Evolutionary conservation across 2,888 invertebrate species (phyloP).

Genomic region (Rhodophaea formosa): DNA sequence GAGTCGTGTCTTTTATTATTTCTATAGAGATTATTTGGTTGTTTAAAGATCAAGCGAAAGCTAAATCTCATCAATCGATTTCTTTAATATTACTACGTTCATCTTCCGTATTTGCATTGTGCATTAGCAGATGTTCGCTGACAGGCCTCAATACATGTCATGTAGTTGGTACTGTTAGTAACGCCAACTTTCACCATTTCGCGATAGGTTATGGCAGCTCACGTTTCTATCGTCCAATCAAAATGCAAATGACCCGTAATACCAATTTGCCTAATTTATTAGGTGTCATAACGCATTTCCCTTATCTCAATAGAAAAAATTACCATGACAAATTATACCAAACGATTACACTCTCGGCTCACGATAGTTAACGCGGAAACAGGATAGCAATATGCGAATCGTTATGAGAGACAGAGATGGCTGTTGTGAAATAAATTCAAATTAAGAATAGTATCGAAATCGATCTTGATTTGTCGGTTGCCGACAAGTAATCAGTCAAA

Average conservation of each 20-base stretch:
- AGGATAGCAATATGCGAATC: constrained; percentile 27
- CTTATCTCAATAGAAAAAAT: constrained; percentile 58
- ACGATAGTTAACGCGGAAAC: constrained; percentile 37
- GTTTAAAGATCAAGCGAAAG: constrained; percentile 8
- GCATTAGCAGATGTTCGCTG: constrained; percentile 8
- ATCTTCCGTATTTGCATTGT: constrained; percentile 13
- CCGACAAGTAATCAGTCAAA: constrained; percentile 73
- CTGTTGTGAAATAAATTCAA: constrained; percentile 46
- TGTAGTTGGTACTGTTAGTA: not conserved
- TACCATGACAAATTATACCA: constrained; percentile 66
- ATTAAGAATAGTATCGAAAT: constrained; percentile 70
- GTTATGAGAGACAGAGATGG: constrained; percentile 35
- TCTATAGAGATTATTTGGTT: no score
- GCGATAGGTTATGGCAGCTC: not conserved
- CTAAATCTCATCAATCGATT: not conserved
- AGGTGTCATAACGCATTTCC: constrained; percentile 62
- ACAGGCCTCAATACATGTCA: constrained; percentile 7
- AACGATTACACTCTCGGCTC: constrained; percentile 40
- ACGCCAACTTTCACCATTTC: constrained; percentile 10
- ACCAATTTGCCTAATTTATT: constrained; percentile 58
- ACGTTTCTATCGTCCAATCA: constrained; percentile 11
- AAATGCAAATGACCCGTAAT: constrained; percentile 32
- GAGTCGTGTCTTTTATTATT: no score
- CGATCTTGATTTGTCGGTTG: constrained; percentile 73
- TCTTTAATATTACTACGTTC: constrained; percentile 2